Percentiles rank a stretch among this genome's conserved stretches.
Evolutionary conservation across 1,140 invertebrate genomes (phyloP).

Genomic region (Nymphalis io): DNA sequence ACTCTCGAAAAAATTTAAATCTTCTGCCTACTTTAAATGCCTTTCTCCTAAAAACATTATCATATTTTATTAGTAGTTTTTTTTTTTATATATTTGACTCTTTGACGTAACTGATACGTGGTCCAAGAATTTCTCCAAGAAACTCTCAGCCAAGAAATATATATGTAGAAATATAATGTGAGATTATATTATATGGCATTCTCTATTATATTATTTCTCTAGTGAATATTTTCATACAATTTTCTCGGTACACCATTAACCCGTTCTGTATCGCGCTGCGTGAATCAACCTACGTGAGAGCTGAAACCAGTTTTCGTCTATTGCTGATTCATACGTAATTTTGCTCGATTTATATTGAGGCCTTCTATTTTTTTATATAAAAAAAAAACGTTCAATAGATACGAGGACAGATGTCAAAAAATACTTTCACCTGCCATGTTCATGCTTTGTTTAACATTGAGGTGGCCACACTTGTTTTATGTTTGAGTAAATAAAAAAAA

Average conservation of each 20-base stretch:
- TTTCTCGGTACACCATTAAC: slow-evolving; percentile 50
- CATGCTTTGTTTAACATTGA: neutral
- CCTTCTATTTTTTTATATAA: slow-evolving; percentile 27
- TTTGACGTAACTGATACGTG: too few relatives aligned
- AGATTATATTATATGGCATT: neutral
- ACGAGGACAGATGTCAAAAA: slow-evolving; percentile 15
- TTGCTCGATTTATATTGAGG: slow-evolving; percentile 44
- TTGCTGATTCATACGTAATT: slow-evolving; percentile 53
- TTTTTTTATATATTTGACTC: too few relatives aligned
- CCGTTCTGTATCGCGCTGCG: slow-evolving; percentile 53
- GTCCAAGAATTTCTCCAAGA: too few relatives aligned
- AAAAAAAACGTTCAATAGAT: slow-evolving; percentile 7
- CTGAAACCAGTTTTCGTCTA: slow-evolving; percentile 67
- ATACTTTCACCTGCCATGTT: slow-evolving; percentile 10
- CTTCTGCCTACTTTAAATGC: too few relatives aligned
- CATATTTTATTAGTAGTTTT: too few relatives aligned
- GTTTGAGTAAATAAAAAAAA: neutral
- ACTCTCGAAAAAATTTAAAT: too few relatives aligned
- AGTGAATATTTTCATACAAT: slow-evolving; percentile 45
- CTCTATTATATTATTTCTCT: slow-evolving; percentile 9
- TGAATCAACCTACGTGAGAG: slow-evolving; percentile 63
- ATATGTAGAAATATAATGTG: too few relatives aligned
- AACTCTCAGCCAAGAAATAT: too few relatives aligned
- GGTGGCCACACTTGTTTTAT: neutral
- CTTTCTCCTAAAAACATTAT: too few relatives aligned